Conservation (phyloP, 2,888 invertebrate genomes). For the Calliopum simillimum region DNA sequence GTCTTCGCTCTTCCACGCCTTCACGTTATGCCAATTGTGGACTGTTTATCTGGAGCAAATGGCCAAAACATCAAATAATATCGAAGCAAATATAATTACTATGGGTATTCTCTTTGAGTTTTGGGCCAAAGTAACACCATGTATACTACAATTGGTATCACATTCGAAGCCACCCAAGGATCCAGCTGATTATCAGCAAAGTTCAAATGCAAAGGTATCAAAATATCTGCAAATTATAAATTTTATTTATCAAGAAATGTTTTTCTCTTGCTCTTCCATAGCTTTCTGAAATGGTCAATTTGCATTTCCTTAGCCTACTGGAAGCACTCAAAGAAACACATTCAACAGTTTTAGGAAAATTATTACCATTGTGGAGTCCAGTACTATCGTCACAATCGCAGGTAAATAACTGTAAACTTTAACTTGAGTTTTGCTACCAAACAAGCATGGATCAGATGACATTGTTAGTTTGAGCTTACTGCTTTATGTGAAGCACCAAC, state of each 20-base stretch:
- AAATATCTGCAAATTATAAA: too few relatives aligned
- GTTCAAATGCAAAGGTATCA: constrained; percentile 52
- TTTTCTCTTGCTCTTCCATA: constrained; percentile 62
- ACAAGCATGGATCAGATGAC: too few relatives aligned
- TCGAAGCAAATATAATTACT: constrained; percentile 75
- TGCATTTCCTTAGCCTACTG: constrained; percentile 94
- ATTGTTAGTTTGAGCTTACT: too few relatives aligned
- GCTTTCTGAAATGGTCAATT: constrained; percentile 97
- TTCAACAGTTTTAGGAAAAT: constrained; percentile 89
- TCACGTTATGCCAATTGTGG: constrained; percentile 98
- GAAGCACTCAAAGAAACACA: constrained; percentile 96
- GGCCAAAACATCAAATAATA: constrained; percentile 76
- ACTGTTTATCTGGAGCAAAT: constrained; percentile 96
- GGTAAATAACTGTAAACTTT: constrained; percentile 70
- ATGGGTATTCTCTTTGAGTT: constrained; percentile 93
- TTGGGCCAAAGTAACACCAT: constrained; percentile 98
- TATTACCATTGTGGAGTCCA: constrained; percentile 96
- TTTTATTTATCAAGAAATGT: too few relatives aligned
- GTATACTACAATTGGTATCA: constrained; percentile 90
- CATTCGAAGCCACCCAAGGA: constrained; percentile 88
- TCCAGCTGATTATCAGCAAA: constrained; percentile 48
- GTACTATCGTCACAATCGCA: constrained; percentile 92
- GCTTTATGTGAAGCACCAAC: too few relatives aligned
- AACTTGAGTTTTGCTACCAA: too few relatives aligned
- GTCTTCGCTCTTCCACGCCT: constrained; percentile 97